A percentile compares a stretch with the other conserved stretches of the same genome.
phyloP scores from a whole-genome alignment of 2,888 invertebrate genomes.

The Sepiola atlantica region DNA sequence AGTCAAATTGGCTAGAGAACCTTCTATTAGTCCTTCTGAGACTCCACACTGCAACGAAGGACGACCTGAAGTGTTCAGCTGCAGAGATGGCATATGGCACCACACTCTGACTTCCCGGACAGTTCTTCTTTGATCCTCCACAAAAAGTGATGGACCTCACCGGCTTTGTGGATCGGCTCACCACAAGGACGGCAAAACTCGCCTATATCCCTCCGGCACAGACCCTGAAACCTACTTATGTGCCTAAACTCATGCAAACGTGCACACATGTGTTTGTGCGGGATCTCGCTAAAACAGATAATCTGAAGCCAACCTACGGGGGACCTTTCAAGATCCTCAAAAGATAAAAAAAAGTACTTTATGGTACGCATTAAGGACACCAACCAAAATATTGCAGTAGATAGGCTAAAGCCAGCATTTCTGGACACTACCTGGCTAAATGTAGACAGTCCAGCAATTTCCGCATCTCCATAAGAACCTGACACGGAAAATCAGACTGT shows the following conservation, averaged over 20 bases:
- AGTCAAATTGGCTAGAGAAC: neutral
- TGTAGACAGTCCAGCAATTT: neutral
- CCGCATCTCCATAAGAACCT: neutral
- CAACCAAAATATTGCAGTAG: too few species aligned
- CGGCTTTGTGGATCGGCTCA: neutral
- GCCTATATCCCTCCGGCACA: neutral
- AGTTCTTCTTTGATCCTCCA: too few species aligned
- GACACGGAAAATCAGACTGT: neutral
- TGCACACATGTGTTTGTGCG: neutral
- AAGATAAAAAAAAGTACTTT: neutral
- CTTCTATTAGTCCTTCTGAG: neutral
- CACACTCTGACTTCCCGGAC: too few species aligned
- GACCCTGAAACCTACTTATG: neutral
- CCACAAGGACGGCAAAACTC: neutral
- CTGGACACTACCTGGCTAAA: too few species aligned
- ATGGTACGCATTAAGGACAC: too few species aligned
- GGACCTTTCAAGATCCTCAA: neutral
- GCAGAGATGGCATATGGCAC: too few species aligned
- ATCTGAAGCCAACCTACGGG: neutral
- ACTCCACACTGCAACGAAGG: neutral
- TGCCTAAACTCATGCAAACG: neutral
- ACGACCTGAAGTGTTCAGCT: too few species aligned
- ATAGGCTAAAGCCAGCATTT: too few species aligned
- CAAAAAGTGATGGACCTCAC: too few species aligned
- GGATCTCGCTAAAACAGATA: too few species aligned